Conservation (phyloP, 2,797 vertebrate species). For the Takifugu rubripes region DNA sequence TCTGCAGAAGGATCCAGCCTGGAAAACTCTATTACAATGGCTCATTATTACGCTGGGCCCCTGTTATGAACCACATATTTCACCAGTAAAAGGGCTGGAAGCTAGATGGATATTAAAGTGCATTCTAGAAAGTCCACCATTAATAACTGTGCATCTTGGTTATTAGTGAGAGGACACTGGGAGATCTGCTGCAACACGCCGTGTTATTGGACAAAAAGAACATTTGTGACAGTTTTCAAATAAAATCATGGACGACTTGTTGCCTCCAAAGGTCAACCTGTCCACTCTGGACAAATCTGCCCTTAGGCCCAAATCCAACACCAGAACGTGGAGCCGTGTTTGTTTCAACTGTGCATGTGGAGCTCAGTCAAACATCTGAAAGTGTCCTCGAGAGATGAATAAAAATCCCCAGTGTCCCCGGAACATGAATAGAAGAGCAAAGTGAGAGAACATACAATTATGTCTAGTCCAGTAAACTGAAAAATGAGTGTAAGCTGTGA, state of each 20-base stretch:
- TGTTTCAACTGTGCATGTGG: background rate
- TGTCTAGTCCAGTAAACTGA: background rate
- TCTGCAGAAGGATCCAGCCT: constrained; percentile 2
- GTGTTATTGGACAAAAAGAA: too few relatives aligned
- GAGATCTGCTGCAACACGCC: constrained; percentile 26
- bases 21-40: constrained; percentile 4
- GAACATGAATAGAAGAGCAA: background rate
- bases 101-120: constrained; percentile 5
- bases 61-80: background rate
- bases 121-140: constrained; percentile 21
- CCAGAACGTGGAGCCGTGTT: constrained; percentile 3
- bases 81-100: constrained; percentile 13
- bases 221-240: too few relatives aligned
- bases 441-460: background rate
- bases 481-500: too few relatives aligned
- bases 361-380: constrained; percentile 5
- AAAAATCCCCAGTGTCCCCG: background rate
- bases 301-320: background rate
- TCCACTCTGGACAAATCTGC: background rate
- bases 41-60: constrained; percentile 21
- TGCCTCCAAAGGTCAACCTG: too few relatives aligned
- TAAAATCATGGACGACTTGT: too few relatives aligned
- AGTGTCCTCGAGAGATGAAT: constrained; percentile 12
- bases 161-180: constrained; percentile 37
- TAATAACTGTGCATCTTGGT: constrained; percentile 21